These are phyloP conservation scores for Leptodactylus fallax DNA, from an alignment of 2,797 vertebrate species.

Conservation along the genomic window DNA sequence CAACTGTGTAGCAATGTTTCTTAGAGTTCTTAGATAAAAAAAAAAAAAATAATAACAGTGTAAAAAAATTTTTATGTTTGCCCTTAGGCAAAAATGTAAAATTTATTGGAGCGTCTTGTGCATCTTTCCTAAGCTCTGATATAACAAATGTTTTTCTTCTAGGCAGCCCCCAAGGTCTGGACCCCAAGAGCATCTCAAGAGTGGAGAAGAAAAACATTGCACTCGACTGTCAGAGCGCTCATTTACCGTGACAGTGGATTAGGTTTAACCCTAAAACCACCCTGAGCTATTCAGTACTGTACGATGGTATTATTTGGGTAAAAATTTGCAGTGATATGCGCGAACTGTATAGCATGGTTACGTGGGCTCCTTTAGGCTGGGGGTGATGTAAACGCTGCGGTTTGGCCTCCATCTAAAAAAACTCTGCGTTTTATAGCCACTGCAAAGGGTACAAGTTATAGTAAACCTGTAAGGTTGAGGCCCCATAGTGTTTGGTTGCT, in stretches of 20 bases:
- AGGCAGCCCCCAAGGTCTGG: neutral
- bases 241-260: neutral
- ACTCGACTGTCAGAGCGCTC: neutral
- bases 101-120: neutral
- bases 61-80: neutral
- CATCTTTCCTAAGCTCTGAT: neutral
- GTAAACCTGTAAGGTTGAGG: no score
- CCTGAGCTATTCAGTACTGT: neutral
- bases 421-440: no score
- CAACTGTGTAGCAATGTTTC: neutral
- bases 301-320: neutral
- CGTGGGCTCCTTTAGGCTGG: no score
- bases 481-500: no score
- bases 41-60: neutral
- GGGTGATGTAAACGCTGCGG: no score
- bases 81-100: neutral
- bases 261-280: neutral
- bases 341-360: neutral
- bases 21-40: neutral
- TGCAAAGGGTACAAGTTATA: no score
- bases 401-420: no score
- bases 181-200: neutral
- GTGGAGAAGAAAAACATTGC: neutral
- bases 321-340: neutral
- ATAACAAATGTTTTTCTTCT: neutral